Conservation (phyloP, 2,797 vertebrate genomes). For the Tadarida brasiliensis region DNA sequence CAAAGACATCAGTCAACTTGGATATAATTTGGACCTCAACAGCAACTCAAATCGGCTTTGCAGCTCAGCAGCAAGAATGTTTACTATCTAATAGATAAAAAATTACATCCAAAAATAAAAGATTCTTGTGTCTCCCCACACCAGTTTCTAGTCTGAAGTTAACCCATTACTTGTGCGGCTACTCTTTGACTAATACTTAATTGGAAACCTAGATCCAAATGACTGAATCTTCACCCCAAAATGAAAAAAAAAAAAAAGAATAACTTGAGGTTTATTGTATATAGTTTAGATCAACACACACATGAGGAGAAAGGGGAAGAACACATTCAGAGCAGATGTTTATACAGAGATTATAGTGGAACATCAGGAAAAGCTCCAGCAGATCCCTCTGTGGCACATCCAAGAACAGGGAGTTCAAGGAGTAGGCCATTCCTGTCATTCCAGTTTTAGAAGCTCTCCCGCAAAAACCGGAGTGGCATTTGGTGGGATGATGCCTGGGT, state of each 20-base stretch:
- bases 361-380: conserved; percentile 92
- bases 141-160: conserved; percentile 85
- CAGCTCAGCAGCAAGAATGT: conserved; percentile 85
- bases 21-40: conserved; percentile 76
- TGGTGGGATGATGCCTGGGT: conserved; percentile 94
- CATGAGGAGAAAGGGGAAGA: conserved; percentile 85
- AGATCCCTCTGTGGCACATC: conserved; percentile 89
- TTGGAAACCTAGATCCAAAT: conserved; percentile 75
- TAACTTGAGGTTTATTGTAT: conserved; percentile 88
- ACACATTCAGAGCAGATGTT: conserved; percentile 89
- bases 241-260: conserved; percentile 69
- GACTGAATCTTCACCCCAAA: conserved; percentile 85
- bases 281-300: conserved; percentile 85
- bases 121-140: conserved; percentile 75
- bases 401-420: conserved; percentile 80
- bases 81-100: conserved; percentile 83
- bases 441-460: conserved; percentile 92
- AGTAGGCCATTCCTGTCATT: conserved; percentile 87
- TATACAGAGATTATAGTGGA: conserved; percentile 91
- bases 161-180: conserved; percentile 81
- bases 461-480: conserved; percentile 93
- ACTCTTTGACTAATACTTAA: conserved; percentile 85
- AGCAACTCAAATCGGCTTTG: conserved; percentile 85
- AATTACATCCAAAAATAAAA: conserved; percentile 82
- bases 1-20: conserved; percentile 72